Percentiles rank a stretch among this genome's conserved stretches.
Evolutionary conservation across 2,113 vertebrate species (phyloP).

Genomic region (Merops nubicus): DNA sequence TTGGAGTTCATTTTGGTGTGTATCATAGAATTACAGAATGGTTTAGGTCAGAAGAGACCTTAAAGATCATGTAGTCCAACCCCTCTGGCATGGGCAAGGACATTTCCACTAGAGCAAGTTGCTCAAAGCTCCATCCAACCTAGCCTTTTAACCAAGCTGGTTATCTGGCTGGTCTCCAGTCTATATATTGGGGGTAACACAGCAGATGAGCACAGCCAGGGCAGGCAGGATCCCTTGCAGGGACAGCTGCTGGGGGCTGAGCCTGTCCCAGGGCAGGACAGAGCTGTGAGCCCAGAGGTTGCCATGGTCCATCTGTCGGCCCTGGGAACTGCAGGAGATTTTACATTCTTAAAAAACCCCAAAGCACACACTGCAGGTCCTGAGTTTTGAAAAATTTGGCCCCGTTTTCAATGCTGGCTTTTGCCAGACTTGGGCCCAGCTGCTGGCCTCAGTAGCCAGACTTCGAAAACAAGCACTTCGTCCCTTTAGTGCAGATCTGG

Average conservation of each 20-base stretch:
- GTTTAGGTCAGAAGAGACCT: background rate
- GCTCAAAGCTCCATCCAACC: background rate
- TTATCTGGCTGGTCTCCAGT: background rate
- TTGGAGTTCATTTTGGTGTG: background rate
- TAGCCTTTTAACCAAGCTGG: background rate
- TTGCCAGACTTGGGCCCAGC: background rate
- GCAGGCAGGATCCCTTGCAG: background rate
- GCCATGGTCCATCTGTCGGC: background rate
- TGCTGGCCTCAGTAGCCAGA: background rate
- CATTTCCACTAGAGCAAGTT: background rate
- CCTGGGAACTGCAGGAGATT: background rate
- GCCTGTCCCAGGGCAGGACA: rapidly evolving
- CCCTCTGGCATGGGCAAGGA: background rate
- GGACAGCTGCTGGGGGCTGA: background rate
- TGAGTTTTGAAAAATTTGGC: background rate
- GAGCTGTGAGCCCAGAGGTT: rapidly evolving
- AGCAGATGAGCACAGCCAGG: rapidly evolving
- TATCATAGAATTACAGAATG: background rate
- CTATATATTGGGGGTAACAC: rapidly evolving
- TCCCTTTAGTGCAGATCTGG: background rate
- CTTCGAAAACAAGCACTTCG: background rate
- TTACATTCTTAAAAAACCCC: background rate
- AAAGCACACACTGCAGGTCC: background rate
- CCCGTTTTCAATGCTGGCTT: background rate
- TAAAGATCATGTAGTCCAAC: background rate